Evolutionary conservation across 2,888 invertebrate genomes (phyloP).

Genomic region (Boloria selene): DNA sequence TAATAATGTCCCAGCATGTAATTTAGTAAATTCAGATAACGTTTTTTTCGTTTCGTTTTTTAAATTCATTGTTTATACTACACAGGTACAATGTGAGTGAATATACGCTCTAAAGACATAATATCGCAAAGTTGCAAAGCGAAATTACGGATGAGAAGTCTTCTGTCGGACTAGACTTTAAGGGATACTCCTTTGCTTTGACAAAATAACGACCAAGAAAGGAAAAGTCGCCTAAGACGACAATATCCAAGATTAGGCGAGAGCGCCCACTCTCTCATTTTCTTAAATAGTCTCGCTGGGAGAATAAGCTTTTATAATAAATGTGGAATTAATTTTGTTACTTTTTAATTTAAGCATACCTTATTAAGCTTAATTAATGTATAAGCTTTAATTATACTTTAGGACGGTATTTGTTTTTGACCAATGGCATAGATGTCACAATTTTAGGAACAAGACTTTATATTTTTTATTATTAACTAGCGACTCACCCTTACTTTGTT

Average conservation of each 20-base stretch:
- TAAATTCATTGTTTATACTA: neutral
- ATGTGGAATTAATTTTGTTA: constrained; percentile 5
- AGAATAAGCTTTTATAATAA: constrained; percentile 3
- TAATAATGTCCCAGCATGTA: too few relatives aligned
- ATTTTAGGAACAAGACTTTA: too few relatives aligned
- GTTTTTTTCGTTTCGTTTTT: neutral
- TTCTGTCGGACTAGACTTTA: constrained; percentile 17
- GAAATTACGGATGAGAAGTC: constrained; percentile 19
- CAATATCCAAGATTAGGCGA: constrained; percentile 19
- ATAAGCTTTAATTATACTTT: neutral
- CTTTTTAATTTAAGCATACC: neutral
- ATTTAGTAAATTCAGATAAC: neutral
- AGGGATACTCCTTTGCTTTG: constrained; percentile 14
- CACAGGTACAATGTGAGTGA: neutral
- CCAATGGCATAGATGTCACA: too few relatives aligned
- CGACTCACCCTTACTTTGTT: too few relatives aligned
- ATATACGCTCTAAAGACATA: constrained; percentile 2
- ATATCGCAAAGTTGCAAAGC: constrained; percentile 10
- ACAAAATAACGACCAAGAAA: constrained; percentile 24
- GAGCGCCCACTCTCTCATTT: constrained; percentile 19
- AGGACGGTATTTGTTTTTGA: too few relatives aligned
- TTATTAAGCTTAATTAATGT: neutral
- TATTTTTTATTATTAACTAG: too few relatives aligned
- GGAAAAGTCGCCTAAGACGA: constrained; percentile 21
- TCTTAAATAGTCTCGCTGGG: constrained; percentile 16